Percentiles rank a stretch among this genome's conserved stretches.
Conservation (phyloP, 1,140 invertebrate species). For the Oreohelix idahoensis region DNA sequence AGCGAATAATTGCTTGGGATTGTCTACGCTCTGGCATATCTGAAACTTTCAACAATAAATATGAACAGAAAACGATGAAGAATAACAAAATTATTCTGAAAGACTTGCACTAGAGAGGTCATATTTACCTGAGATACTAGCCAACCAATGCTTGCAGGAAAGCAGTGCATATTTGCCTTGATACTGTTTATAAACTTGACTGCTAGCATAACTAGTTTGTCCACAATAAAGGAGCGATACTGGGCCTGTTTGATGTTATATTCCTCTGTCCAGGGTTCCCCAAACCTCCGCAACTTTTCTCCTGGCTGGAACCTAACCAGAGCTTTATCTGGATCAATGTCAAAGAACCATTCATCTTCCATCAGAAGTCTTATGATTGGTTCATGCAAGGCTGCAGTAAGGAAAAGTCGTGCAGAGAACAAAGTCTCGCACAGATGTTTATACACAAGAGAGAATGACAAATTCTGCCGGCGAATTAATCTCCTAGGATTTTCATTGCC, state of each 20-base stretch:
- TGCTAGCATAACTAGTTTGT: conserved; percentile 85
- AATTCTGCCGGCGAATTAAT: conserved; percentile 86
- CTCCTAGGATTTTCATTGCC: conserved; percentile 87
- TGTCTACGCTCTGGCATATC: too few species aligned
- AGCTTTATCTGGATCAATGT: conserved; percentile 92
- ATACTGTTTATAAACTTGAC: conserved; percentile 89
- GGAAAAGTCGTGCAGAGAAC: conserved; percentile 91
- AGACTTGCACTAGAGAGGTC: too few species aligned
- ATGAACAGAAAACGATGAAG: too few species aligned
- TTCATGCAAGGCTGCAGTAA: conserved; percentile 90
- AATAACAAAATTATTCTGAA: too few species aligned
- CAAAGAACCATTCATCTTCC: conserved; percentile 92
- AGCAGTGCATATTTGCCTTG: conserved; percentile 89
- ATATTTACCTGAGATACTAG: conserved; percentile 75
- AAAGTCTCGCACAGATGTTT: conserved; percentile 91
- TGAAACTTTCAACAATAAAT: too few species aligned
- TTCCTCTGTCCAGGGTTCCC: conserved; percentile 81
- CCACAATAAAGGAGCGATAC: conserved; percentile 81
- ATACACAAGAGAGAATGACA: conserved; percentile 92
- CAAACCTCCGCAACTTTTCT: conserved; percentile 85
- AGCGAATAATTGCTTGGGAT: too few species aligned
- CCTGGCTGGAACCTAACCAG: conserved; percentile 81
- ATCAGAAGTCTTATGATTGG: conserved; percentile 94
- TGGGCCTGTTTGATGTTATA: conserved; percentile 82
- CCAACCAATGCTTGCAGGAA: conserved; percentile 84